A percentile compares a stretch with the other conserved stretches of the same genome.
phyloP scores from a whole-genome alignment of 2,113 vertebrate species.

The Circaetus cinerascens region DNA sequence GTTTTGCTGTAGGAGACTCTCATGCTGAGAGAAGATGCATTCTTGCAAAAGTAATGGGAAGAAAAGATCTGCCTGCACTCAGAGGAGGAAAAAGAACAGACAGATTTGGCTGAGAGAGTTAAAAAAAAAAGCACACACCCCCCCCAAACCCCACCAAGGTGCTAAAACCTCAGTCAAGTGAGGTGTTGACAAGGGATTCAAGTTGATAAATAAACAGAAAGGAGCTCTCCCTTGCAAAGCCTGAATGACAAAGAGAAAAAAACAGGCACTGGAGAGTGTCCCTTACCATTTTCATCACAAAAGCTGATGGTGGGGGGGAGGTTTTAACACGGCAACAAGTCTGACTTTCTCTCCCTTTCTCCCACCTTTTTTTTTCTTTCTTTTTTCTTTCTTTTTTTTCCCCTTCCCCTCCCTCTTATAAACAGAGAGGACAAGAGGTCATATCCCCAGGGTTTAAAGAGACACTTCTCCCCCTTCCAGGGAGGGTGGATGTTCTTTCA shows the following conservation, averaged over 20 bases:
- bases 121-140: not conserved
- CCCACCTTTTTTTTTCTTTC: not conserved
- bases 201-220: conserved; percentile 50
- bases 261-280: not conserved
- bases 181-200: conserved; percentile 53
- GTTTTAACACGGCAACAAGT: conserved; percentile 12
- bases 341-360: conserved; percentile 45
- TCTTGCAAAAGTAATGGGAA: not conserved
- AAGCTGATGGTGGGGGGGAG: conserved; percentile 29
- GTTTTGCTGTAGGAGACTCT: not conserved
- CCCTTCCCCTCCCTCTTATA: not conserved
- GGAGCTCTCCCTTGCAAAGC: conserved; percentile 15
- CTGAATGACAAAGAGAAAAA: conserved; percentile 38
- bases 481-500: conserved; percentile 42
- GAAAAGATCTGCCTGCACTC: not conserved
- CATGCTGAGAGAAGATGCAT: rapidly evolving
- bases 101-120: not conserved
- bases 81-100: not conserved
- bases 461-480: conserved; percentile 13
- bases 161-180: conserved; percentile 31
- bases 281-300: conserved; percentile 64
- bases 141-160: not conserved
- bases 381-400: not conserved
- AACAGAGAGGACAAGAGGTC: conserved; percentile 70
- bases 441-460: conserved; percentile 56